phyloP scores from a whole-genome alignment of 2,888 invertebrate species.

The Tachystola acroxantha region DNA sequence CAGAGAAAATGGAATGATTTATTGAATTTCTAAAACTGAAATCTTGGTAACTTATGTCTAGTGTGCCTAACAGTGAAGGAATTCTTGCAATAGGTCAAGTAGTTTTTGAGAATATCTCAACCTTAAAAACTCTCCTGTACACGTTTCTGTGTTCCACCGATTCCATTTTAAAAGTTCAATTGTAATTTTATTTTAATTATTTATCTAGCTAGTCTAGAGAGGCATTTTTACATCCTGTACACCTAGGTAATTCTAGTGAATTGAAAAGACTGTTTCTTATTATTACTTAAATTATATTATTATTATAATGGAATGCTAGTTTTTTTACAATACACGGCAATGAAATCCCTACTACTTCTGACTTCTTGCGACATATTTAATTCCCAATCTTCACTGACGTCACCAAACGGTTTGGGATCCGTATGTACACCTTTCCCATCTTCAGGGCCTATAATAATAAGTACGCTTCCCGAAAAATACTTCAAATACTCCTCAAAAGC shows the following conservation, averaged over 20 bases:
- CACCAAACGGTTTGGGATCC: slow-evolving; percentile 83
- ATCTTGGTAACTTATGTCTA: too few relatives aligned
- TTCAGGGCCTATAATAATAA: slow-evolving; percentile 87
- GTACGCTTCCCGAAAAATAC: slow-evolving; percentile 79
- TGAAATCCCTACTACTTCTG: slow-evolving; percentile 79
- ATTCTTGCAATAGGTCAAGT: too few relatives aligned
- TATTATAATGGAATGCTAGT: slow-evolving; percentile 23
- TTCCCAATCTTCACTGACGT: slow-evolving; percentile 77
- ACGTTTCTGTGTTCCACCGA: too few relatives aligned
- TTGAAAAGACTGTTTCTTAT: slow-evolving; percentile 32
- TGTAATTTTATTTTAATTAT: too few relatives aligned
- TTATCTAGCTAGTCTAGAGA: too few relatives aligned
- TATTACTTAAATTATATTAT: slow-evolving; percentile 4
- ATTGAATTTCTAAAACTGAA: too few relatives aligned
- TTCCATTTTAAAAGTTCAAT: too few relatives aligned
- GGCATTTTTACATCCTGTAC: too few relatives aligned
- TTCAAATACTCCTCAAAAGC: slow-evolving; percentile 84
- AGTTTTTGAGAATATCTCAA: too few relatives aligned
- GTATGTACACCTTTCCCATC: slow-evolving; percentile 81
- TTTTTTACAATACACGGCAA: slow-evolving; percentile 76
- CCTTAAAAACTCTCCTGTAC: too few relatives aligned
- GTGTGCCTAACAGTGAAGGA: too few relatives aligned
- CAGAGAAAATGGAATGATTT: too few relatives aligned
- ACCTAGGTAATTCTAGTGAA: slow-evolving; percentile 8
- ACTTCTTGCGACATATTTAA: slow-evolving; percentile 78